Percentiles rank a stretch among this genome's conserved stretches.
Evolutionary conservation across 1,140 invertebrate species (phyloP).

Genomic region (Drosophila melanica): DNA sequence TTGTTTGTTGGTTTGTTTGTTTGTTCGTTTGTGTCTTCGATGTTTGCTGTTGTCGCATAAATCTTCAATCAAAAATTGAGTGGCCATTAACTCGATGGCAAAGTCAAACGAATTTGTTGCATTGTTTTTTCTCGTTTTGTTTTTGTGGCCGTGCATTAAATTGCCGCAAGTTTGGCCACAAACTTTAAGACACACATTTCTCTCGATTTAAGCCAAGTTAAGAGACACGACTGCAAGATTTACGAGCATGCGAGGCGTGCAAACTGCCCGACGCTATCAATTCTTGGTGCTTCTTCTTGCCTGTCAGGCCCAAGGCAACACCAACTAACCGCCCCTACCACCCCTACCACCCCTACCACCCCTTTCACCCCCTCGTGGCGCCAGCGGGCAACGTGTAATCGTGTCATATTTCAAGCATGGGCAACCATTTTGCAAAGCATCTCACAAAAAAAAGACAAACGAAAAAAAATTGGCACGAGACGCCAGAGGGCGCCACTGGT

Average conservation of each 20-base stretch:
- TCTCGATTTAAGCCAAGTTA: slow-evolving; percentile 54
- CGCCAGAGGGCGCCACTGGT: slow-evolving; percentile 54
- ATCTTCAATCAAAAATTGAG: slow-evolving; percentile 75
- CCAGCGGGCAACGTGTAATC: slow-evolving; percentile 47
- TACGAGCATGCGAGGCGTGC: slow-evolving; percentile 41
- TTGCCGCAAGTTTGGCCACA: slow-evolving; percentile 12
- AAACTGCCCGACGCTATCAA: slow-evolving; percentile 7
- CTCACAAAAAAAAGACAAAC: slow-evolving; percentile 14
- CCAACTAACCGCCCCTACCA: not conserved
- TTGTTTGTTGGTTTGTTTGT: too few relatives aligned
- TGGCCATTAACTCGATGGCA: slow-evolving; percentile 31
- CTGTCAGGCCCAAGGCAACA: slow-evolving; percentile 9
- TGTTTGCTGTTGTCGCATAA: slow-evolving; percentile 48
- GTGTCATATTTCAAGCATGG: slow-evolving; percentile 81
- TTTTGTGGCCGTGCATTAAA: slow-evolving; percentile 5
- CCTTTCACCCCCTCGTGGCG: not conserved
- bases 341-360: not conserved
- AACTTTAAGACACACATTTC: slow-evolving; percentile 52
- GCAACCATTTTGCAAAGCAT: slow-evolving; percentile 63
- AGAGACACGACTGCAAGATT: slow-evolving; percentile 44
- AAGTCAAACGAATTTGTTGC: slow-evolving; percentile 17
- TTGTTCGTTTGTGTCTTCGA: slow-evolving; percentile 1
- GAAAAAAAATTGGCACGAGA: slow-evolving; percentile 20
- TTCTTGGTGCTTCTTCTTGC: slow-evolving; percentile 1
- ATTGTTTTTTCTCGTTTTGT: slow-evolving; percentile 19